phyloP scores from a whole-genome alignment of 2,113 vertebrate species.

The Formicarius rufipectus region DNA sequence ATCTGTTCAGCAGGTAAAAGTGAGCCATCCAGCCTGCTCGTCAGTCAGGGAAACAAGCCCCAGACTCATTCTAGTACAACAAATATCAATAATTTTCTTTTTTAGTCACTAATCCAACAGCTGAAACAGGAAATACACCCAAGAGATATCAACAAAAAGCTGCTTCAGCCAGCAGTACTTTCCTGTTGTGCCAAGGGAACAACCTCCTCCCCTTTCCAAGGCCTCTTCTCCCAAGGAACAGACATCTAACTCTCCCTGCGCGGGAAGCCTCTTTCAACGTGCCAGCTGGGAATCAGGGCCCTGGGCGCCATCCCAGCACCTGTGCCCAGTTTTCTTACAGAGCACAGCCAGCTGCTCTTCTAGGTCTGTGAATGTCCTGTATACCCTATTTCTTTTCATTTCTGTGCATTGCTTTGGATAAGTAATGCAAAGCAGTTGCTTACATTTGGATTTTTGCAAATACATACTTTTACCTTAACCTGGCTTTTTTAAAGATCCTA shows the following conservation, averaged over 20 bases:
- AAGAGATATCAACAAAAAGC: background rate
- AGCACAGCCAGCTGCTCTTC: constrained; percentile 36
- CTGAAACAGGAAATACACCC: background rate
- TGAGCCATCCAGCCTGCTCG: background rate
- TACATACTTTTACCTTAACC: background rate
- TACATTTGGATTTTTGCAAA: constrained; percentile 17
- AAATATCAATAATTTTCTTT: background rate
- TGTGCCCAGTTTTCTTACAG: constrained; percentile 59
- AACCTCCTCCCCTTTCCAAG: constrained; percentile 41
- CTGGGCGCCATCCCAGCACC: constrained; percentile 62
- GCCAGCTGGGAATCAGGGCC: constrained; percentile 61
- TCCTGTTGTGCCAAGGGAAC: constrained; percentile 6
- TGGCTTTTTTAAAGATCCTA: background rate
- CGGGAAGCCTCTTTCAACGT: background rate
- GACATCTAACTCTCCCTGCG: constrained; percentile 15
- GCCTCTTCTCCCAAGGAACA: constrained; percentile 56
- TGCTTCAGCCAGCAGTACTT: background rate
- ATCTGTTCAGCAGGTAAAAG: background rate
- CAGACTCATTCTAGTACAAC: background rate
- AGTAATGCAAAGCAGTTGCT: background rate
- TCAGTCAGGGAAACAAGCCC: background rate
- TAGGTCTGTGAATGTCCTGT: background rate
- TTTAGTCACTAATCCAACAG: background rate
- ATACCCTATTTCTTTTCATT: background rate
- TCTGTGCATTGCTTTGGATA: background rate